Percentiles rank a stretch among this genome's conserved stretches.
Conservation (phyloP, 2,888 invertebrate species). For the Drosophila cyrtoloma region DNA sequence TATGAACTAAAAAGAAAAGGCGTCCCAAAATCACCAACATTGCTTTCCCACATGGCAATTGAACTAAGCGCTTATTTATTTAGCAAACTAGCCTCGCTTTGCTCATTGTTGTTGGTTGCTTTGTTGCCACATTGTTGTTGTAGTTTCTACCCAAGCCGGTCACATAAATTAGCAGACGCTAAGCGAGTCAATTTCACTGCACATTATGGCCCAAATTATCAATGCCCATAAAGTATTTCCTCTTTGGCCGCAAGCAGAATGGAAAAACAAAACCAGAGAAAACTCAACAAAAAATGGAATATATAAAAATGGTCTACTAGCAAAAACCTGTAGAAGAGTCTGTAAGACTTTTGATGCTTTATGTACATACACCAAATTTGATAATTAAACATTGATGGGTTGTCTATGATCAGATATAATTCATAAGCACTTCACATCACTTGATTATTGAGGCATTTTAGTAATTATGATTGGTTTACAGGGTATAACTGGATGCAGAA, state of each 20-base stretch:
- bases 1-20: slow-evolving; percentile 10
- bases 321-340: neutral
- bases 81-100: neutral
- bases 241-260: slow-evolving; percentile 47
- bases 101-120: neutral
- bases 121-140: slow-evolving; percentile 14
- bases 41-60: slow-evolving; percentile 48
- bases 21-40: slow-evolving; percentile 23
- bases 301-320: neutral
- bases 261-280: slow-evolving; percentile 1
- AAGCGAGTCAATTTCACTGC: slow-evolving; percentile 72
- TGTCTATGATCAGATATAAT: neutral
- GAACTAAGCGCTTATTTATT: slow-evolving; percentile 12
- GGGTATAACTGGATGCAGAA: slow-evolving; percentile 20
- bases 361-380: neutral
- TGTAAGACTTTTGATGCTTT: no score
- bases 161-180: slow-evolving; percentile 67
- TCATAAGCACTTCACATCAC: neutral
- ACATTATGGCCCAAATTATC: slow-evolving; percentile 74
- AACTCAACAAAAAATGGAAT: neutral
- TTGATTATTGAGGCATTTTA: neutral
- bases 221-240: slow-evolving; percentile 74
- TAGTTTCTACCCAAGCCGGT: slow-evolving; percentile 25
- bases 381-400: neutral
- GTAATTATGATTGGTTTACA: slow-evolving; percentile 1